A percentile compares a stretch with the other conserved stretches of the same genome.
These are phyloP conservation scores for Resseliella maxima DNA, from an alignment of 2,888 invertebrate species.

Conservation along the genomic window DNA sequence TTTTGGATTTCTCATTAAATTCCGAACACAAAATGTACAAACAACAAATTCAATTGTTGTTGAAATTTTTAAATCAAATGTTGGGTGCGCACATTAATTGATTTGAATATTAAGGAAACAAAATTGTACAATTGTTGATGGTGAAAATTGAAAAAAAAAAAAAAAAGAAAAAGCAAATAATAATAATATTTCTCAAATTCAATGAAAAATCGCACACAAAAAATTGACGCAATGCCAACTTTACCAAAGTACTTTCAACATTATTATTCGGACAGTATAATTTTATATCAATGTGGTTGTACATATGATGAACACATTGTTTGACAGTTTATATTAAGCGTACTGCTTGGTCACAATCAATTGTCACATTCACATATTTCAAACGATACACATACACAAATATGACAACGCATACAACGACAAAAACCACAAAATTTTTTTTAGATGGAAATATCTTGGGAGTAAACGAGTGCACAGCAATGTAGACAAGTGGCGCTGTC, in stretches of 20 bases:
- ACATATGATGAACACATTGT: background rate
- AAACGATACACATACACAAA: background rate
- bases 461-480: background rate
- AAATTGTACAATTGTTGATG: background rate
- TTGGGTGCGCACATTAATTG: background rate
- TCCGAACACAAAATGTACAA: no score
- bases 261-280: background rate
- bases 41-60: background rate
- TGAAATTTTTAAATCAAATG: background rate
- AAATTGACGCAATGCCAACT: constrained; percentile 51
- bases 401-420: background rate
- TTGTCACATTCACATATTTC: background rate
- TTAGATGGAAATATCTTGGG: background rate
- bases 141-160: no score
- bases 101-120: constrained; percentile 3
- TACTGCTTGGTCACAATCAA: background rate
- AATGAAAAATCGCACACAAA: constrained; percentile 16
- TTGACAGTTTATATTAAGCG: background rate
- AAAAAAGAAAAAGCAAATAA: no score
- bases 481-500: background rate
- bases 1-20: no score
- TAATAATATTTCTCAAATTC: constrained; percentile 13
- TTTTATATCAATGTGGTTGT: background rate
- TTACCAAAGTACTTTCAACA: background rate
- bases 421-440: background rate